These are phyloP conservation scores for Diglossa cyanea DNA, from an alignment of 2,797 vertebrate species.

Conservation along the genomic window DNA sequence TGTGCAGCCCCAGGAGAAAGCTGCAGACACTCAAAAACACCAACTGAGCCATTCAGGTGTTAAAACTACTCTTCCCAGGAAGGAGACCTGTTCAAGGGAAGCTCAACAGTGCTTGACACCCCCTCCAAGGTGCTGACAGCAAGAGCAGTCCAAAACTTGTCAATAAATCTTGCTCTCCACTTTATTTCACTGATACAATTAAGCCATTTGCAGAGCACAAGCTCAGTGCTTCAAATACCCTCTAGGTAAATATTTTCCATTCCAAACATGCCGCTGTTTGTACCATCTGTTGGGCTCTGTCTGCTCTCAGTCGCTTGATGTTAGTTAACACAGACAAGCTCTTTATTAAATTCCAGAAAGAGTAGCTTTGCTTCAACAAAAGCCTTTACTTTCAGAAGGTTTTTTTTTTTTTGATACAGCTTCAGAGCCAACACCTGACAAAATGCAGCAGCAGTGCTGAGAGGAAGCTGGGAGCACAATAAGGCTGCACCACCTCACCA, in stretches of 20 bases:
- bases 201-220: conserved; percentile 71
- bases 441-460: rapidly evolving
- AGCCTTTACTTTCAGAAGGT: neutral
- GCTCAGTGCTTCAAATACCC: conserved; percentile 57
- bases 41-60: neutral
- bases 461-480: neutral
- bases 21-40: neutral
- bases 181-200: conserved; percentile 79
- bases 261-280: conserved; percentile 52
- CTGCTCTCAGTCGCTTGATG: conserved; percentile 18
- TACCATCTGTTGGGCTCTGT: conserved; percentile 55
- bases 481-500: rapidly evolving
- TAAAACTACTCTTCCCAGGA: neutral
- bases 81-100: neutral
- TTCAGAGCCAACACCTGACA: neutral
- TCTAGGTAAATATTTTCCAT: conserved; percentile 75
- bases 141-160: neutral
- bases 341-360: conserved; percentile 42
- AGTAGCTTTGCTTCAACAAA: neutral
- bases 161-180: conserved; percentile 40
- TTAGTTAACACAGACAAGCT: conserved; percentile 42
- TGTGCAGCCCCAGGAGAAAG: neutral
- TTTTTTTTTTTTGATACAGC: neutral
- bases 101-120: neutral
- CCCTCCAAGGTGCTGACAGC: neutral